phyloP scores from a whole-genome alignment of 2,113 vertebrate genomes.

The Atrichornis clamosus region DNA sequence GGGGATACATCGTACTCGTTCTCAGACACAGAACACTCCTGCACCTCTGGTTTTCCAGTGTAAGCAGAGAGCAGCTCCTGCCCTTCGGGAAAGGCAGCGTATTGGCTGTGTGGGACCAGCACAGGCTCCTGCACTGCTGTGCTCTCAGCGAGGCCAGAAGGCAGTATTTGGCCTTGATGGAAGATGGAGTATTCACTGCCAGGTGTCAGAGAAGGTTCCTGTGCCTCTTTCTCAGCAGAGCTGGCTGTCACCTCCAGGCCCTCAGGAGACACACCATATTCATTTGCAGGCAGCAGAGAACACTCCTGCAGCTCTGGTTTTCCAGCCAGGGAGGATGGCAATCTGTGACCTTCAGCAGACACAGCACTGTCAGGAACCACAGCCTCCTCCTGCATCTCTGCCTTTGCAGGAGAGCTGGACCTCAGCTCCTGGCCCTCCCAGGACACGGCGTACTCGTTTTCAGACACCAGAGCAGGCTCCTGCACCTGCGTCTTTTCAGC shows the following conservation, averaged over 20 bases:
- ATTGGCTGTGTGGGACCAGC: conserved; percentile 42
- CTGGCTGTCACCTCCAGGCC: background rate
- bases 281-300: conserved; percentile 64
- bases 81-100: conserved; percentile 29
- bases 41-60: background rate
- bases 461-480: conserved; percentile 42
- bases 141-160: background rate
- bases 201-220: background rate
- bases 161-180: background rate
- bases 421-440: conserved; percentile 37
- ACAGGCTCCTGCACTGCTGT: background rate
- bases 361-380: background rate
- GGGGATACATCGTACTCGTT: conserved; percentile 27
- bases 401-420: conserved; percentile 8
- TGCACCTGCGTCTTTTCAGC: background rate
- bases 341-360: background rate
- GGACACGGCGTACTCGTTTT: conserved; percentile 55
- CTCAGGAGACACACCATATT: conserved; percentile 44
- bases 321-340: background rate
- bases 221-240: conserved; percentile 1
- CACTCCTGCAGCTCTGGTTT: conserved; percentile 2
- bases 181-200: conserved; percentile 11
- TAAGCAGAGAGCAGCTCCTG: background rate
- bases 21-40: conserved; percentile 61
- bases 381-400: background rate